phyloP scores from a whole-genome alignment of 1,140 invertebrate genomes.

The Patella vulgata region DNA sequence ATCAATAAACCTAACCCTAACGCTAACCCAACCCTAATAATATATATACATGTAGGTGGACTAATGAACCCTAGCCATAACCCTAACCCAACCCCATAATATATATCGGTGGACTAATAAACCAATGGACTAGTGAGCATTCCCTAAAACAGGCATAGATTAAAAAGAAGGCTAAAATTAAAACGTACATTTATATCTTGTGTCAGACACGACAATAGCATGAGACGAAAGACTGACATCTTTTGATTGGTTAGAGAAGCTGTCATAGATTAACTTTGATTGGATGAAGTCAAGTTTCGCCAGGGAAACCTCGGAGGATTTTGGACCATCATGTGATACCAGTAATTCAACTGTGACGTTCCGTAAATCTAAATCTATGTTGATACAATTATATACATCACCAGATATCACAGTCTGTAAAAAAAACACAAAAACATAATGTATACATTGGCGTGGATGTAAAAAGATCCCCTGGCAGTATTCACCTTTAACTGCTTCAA shows the following conservation, averaged over 20 bases:
- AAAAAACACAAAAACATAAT: constrained; percentile 26
- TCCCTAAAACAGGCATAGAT: no score
- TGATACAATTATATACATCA: constrained; percentile 77
- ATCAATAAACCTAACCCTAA: not conserved
- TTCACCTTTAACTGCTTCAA: no score
- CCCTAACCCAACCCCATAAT: no score
- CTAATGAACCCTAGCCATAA: no score
- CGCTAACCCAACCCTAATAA: no score
- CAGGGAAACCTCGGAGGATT: constrained; percentile 72
- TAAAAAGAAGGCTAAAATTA: no score
- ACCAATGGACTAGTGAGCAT: no score
- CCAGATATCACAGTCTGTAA: constrained; percentile 61
- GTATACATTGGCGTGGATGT: no score
- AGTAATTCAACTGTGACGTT: constrained; percentile 84
- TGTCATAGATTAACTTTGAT: constrained; percentile 84
- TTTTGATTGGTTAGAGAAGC: constrained; percentile 86
- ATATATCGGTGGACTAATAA: no score
- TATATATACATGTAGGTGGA: no score
- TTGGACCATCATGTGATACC: constrained; percentile 36
- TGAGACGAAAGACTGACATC: constrained; percentile 93
- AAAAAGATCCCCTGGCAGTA: no score
- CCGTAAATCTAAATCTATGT: constrained; percentile 85
- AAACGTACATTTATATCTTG: constrained; percentile 72
- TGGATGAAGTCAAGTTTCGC: constrained; percentile 93
- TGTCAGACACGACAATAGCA: constrained; percentile 89